Percentiles rank a stretch among this genome's conserved stretches.
Conservation (phyloP, 2,888 invertebrate species). For the Clanis bilineata region DNA sequence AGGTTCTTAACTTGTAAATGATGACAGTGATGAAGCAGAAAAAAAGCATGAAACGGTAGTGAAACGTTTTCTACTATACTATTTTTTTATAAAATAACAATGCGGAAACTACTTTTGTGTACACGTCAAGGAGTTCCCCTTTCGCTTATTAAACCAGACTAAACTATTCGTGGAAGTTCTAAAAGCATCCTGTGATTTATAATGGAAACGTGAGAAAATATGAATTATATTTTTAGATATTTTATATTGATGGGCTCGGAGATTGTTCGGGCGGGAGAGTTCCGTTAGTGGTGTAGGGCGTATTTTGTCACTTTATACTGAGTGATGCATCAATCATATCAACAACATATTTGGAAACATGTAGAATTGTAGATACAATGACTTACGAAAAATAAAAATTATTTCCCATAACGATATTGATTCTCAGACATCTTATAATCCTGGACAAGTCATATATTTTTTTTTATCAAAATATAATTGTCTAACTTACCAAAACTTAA, state of each 20-base stretch:
- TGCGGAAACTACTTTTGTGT: slow-evolving; percentile 55
- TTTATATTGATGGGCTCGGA: slow-evolving; percentile 31
- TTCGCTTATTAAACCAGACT: slow-evolving; percentile 61
- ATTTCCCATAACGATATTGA: too few species aligned
- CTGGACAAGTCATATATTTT: too few species aligned
- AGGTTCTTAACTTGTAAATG: too few species aligned
- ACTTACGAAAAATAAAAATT: too few species aligned
- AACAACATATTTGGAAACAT: neutral
- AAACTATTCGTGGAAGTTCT: slow-evolving; percentile 70
- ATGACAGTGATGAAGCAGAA: too few species aligned
- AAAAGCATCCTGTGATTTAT: slow-evolving; percentile 67
- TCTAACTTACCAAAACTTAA: too few species aligned
- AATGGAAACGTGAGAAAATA: slow-evolving; percentile 62
- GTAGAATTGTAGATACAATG: neutral
- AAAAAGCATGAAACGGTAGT: too few species aligned
- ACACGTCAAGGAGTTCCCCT: slow-evolving; percentile 62
- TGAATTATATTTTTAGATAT: slow-evolving; percentile 46
- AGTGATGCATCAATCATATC: slow-evolving; percentile 23
- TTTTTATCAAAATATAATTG: too few species aligned
- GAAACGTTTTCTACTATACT: too few species aligned
- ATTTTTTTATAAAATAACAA: slow-evolving; percentile 37
- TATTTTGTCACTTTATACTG: slow-evolving; percentile 18
- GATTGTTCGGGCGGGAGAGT: slow-evolving; percentile 23
- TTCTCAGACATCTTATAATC: too few species aligned
- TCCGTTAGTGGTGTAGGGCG: slow-evolving; percentile 5